Evolutionary conservation across 2,888 invertebrate genomes (phyloP), one percentile per base, ranked within the genome.

Genomic region (Seladonia tumulorum): DNA sequence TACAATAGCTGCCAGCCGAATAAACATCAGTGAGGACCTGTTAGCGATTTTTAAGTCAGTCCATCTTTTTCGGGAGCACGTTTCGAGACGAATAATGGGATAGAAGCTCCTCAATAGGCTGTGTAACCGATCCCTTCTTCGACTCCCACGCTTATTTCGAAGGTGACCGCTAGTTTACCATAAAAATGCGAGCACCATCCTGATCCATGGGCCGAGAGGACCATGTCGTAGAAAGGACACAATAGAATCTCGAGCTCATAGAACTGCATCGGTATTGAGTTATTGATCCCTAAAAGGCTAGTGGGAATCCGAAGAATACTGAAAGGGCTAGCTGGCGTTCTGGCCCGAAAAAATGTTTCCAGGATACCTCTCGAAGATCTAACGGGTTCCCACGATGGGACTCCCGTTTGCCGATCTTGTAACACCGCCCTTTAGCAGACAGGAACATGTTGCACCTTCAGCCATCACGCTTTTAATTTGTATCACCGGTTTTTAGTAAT

Each of bases 121-220:
- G 79, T 85, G 88, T 91, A 92, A 92, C 91, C 92, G 93, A 93
- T 92, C 91, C 91, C 91, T 83, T 82, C 88, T 83, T 88, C 90
- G 92, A 93, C 94, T 95, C 95, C 94, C 94, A 94, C 94, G 94
- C 94, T 91, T 92, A 93, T 94, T 93, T 93, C 92, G 90, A 89
- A 92, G 92, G 90, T 91, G 91, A 92, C 91, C 92, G 91, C 87
- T 87, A 84, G 86, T 90, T 93, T 89, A 92, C 92, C 91, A 92
- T 93, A 92, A 94, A 94, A 93, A 93, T 92, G 90, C 89, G 91
- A 91, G 91, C 91, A 81, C 82, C 86, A 86, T 90, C 89, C 87
- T 89, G 89, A 89, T 90, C 85, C 79, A 68, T 29, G 79, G 91
- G 90, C 88, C 85, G 88, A 88, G 88, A 88, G 81, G 73, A 72